phyloP scores from a whole-genome alignment of 2,113 vertebrate genomes.

The Cichladusa arquata region DNA sequence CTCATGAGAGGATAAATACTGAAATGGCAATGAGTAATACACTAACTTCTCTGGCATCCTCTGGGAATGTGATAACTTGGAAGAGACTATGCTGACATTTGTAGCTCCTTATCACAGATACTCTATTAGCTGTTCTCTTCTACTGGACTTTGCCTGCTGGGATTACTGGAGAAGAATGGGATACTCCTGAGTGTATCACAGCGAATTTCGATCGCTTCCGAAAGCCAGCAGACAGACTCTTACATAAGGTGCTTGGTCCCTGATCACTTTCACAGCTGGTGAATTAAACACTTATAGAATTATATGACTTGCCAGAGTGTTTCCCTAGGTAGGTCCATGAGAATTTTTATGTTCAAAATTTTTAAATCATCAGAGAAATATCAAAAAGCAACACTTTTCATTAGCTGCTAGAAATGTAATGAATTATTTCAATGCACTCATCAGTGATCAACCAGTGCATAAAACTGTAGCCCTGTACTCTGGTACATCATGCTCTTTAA shows the following conservation, averaged over 20 bases:
- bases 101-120: constrained; percentile 55
- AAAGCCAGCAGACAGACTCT: constrained; percentile 4
- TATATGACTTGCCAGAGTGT: not conserved
- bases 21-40: not conserved
- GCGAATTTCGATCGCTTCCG: constrained; percentile 20
- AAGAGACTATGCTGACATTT: constrained; percentile 56
- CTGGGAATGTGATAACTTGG: constrained; percentile 19
- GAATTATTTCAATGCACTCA: not conserved
- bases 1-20: constrained; percentile 37
- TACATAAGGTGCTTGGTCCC: not conserved
- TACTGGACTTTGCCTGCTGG: constrained; percentile 38
- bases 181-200: not conserved
- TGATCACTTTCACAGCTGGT: not conserved
- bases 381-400: not conserved
- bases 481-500: not conserved
- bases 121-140: constrained; percentile 53
- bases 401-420: not conserved
- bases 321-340: not conserved
- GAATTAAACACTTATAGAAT: not conserved
- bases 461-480: not conserved
- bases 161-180: constrained; percentile 49
- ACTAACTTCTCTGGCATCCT: constrained; percentile 9
- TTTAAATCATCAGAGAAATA: not conserved
- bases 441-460: not conserved
- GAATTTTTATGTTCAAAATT: not conserved